These are phyloP conservation scores for Margarornis squamiger DNA, from an alignment of 2,797 vertebrate genomes.

Conservation along the genomic window DNA sequence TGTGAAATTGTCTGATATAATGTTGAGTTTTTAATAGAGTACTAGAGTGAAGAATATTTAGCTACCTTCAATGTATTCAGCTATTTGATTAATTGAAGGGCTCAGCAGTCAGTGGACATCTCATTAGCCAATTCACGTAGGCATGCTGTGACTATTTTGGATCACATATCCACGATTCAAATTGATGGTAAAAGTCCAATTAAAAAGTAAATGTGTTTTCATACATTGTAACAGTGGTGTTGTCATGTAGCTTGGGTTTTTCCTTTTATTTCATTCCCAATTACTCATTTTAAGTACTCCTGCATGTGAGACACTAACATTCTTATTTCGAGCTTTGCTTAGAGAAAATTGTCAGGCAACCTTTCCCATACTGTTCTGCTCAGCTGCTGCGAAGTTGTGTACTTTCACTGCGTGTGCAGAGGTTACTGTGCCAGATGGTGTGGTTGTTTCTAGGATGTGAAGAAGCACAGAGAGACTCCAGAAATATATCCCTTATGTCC, in stretches of 20 bases:
- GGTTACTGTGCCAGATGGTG: constrained; percentile 59
- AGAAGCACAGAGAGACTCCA: constrained; percentile 27
- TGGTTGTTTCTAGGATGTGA: constrained; percentile 4
- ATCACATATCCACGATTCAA: constrained; percentile 58
- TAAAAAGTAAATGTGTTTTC: constrained; percentile 69
- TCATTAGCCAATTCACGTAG: constrained; percentile 72
- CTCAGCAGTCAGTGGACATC: constrained; percentile 70
- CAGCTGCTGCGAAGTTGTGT: constrained; percentile 9
- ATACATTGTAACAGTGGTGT: constrained; percentile 41
- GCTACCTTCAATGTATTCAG: constrained; percentile 48
- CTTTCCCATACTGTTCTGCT: constrained; percentile 19
- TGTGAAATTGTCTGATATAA: constrained; percentile 42
- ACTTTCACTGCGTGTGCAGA: constrained; percentile 13
- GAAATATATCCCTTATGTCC: constrained; percentile 32
- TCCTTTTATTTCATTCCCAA: constrained; percentile 21
- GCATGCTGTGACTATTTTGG: constrained; percentile 70
- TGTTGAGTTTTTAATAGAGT: constrained; percentile 49
- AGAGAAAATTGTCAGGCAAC: constrained; percentile 18
- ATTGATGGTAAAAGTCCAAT: constrained; percentile 64
- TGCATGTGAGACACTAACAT: background rate
- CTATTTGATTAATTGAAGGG: constrained; percentile 68
- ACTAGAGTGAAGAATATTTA: constrained; percentile 45
- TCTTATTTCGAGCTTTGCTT: constrained; percentile 16
- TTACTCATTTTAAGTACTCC: constrained; percentile 45
- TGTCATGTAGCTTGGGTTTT: constrained; percentile 47